Evolutionary conservation across 2,888 invertebrate genomes (phyloP), one percentile per base, ranked within the genome.

Genomic region (Byasa hedistus): DNA sequence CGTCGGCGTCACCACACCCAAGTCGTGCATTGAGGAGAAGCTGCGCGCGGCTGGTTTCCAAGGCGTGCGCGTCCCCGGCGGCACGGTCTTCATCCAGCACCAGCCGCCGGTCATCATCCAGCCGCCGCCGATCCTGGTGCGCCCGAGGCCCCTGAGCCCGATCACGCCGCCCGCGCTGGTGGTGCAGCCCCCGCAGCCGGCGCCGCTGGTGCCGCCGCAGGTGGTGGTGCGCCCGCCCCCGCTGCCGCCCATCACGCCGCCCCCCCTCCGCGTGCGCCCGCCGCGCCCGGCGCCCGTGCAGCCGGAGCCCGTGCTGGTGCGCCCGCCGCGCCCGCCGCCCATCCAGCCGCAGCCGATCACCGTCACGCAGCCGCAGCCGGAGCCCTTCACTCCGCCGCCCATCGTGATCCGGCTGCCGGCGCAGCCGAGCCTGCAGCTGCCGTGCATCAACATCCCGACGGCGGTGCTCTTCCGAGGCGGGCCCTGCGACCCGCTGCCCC

Each of bases 61-160:
- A 61, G 72, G 77, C 1, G 64, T 85, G 36, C 71, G 78, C 1
- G 85, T 89, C 0, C 82, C 82, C 0, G 88, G 88, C 0, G 89
- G 89, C 7, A 78, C 76, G 3, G 78, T 89, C 74, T 86, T 69
- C 80, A 69, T 88, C 64, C 73, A 75, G 12, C 74, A 78, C 0
- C 78, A 80, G 36, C 89, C 89, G 2, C 85, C 86, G 70, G 77
- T 86, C 0, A 65, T 84, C 64, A 83, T 89, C 69, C 86, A 86
- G 54, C 87, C 87, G 0, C 86, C 89, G 0, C 75, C 89, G 0
- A 85, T 89, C 70, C 71, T 86, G 3, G 80, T 88, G 39, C 75
- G 77, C 4, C 86, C 85, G 0, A 76, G 75, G 0, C 75, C 75
- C 2, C 64, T 81, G 0, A 65, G 72, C 0, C 78, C 84, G 0